These are phyloP conservation scores for Lysandra coridon DNA, from an alignment of 2,888 invertebrate genomes.

Conservation along the genomic window DNA sequence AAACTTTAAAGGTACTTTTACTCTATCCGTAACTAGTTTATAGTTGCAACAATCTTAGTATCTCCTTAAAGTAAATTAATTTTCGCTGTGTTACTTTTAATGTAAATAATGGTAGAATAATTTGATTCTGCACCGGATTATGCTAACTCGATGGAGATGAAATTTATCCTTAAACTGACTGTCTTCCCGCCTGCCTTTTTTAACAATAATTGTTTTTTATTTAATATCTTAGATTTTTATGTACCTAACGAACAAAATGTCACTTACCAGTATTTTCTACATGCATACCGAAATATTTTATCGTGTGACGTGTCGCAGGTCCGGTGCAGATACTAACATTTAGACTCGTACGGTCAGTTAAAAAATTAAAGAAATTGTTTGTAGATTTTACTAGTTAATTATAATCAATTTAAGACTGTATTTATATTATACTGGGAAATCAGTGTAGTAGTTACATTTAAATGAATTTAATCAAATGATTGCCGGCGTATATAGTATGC, in stretches of 20 bases:
- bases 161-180: background rate
- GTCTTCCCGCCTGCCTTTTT: background rate
- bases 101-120: constrained; percentile 3
- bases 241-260: background rate
- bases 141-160: background rate
- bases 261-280: background rate
- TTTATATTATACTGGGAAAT: constrained; percentile 42
- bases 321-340: constrained; percentile 17
- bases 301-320: background rate
- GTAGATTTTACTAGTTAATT: constrained; percentile 44
- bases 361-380: constrained; percentile 31
- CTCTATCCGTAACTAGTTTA: constrained; percentile 1
- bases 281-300: background rate
- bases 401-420: constrained; percentile 68
- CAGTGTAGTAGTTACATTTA: constrained; percentile 30
- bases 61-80: background rate
- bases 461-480: constrained; percentile 29
- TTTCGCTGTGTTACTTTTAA: constrained; percentile 12
- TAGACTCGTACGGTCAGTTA: constrained; percentile 22
- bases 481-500: background rate
- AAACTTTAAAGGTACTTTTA: background rate
- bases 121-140: background rate
- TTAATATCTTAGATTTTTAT: background rate
- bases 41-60: background rate
- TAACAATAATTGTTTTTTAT: background rate